Conservation (phyloP, 1,140 invertebrate species). For the Lepidotrigona ventralis region DNA sequence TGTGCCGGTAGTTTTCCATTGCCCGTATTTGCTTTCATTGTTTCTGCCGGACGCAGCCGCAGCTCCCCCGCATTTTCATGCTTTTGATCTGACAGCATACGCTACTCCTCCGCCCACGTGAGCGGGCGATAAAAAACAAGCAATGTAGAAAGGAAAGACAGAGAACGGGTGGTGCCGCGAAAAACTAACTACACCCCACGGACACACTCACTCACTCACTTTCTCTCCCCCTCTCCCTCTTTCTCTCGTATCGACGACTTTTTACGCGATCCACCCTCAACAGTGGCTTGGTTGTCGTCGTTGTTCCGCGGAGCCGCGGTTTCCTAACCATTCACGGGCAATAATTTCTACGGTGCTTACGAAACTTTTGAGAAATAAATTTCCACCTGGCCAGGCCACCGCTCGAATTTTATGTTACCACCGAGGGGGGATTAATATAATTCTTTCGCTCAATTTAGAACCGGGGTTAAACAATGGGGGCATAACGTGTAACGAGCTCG, state of each 20-base stretch:
- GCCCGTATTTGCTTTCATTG: constrained; percentile 77
- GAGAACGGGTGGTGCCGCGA: constrained; percentile 36
- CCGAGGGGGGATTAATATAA: constrained; percentile 35
- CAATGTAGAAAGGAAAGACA: constrained; percentile 46
- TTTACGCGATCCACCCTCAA: constrained; percentile 2
- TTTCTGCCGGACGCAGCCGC: constrained; percentile 69
- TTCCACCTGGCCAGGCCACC: background rate
- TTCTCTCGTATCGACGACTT: constrained; percentile 44
- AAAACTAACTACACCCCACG: constrained; percentile 44
- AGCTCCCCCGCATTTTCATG: constrained; percentile 62
- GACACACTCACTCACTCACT: background rate
- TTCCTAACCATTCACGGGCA: constrained; percentile 6
- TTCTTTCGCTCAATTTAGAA: constrained; percentile 35
- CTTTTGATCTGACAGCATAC: constrained; percentile 69
- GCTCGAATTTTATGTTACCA: constrained; percentile 39
- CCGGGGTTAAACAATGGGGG: constrained; percentile 17
- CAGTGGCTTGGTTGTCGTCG: background rate
- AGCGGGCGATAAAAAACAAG: constrained; percentile 47
- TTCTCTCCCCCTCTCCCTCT: background rate
- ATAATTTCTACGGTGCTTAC: constrained; percentile 29
- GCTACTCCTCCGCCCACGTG: constrained; percentile 35
- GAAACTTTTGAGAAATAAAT: constrained; percentile 38
- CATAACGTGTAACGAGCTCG: constrained; percentile 1
- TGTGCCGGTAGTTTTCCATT: constrained; percentile 70
- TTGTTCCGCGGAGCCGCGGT: background rate